These are phyloP conservation scores for Molorchus minor DNA, from an alignment of 2,888 invertebrate genomes.

Conservation along the genomic window DNA sequence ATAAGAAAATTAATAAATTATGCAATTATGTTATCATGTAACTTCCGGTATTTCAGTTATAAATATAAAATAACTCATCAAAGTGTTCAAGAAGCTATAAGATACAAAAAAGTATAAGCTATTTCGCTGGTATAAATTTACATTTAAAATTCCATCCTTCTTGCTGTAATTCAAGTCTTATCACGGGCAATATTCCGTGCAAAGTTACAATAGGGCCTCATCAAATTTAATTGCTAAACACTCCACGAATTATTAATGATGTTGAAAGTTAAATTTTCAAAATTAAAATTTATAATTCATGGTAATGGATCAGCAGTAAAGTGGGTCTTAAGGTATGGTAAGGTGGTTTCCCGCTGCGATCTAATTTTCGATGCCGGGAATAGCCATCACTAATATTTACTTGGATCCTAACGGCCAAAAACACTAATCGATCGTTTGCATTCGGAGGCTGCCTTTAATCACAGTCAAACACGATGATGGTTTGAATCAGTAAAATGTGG, in stretches of 20 bases:
- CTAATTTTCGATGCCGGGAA: not conserved
- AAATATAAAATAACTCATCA: too few relatives aligned
- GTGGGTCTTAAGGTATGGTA: constrained; percentile 2
- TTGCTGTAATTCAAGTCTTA: constrained; percentile 22
- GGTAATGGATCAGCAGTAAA: constrained; percentile 2
- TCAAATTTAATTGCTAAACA: constrained; percentile 38
- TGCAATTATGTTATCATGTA: too few relatives aligned
- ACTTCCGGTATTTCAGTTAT: too few relatives aligned
- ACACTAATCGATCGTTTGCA: not conserved
- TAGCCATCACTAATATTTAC: not conserved
- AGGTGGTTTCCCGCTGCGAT: not conserved
- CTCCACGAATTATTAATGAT: constrained; percentile 33
- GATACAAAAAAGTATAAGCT: too few relatives aligned
- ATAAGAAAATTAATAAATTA: too few relatives aligned
- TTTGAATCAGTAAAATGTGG: too few relatives aligned
- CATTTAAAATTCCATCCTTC: too few relatives aligned
- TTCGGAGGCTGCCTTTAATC: too few relatives aligned
- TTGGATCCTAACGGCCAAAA: not conserved
- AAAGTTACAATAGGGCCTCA: constrained; percentile 34
- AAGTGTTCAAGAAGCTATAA: too few relatives aligned
- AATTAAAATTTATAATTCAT: constrained; percentile 32
- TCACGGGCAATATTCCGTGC: constrained; percentile 31
- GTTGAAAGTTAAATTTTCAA: constrained; percentile 28
- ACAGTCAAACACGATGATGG: too few relatives aligned
- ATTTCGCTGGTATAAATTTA: too few relatives aligned